These are phyloP conservation scores for Hydractinia echinata DNA, from an alignment of 30 jellyfish, hydroid and myxozoan genomes.

Conservation along the genomic window DNA sequence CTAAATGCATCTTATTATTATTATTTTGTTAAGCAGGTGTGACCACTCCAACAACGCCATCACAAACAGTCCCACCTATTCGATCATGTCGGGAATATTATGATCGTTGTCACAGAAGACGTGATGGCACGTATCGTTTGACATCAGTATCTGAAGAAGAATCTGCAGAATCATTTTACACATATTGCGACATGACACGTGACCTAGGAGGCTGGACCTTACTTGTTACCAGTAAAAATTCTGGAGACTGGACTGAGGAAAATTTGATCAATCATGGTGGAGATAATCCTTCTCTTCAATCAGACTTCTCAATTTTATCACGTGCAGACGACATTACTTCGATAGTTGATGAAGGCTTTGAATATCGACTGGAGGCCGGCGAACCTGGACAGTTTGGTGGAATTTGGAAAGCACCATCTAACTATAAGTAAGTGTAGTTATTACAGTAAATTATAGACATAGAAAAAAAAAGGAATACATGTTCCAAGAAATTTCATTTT, in stretches of 20 bases:
- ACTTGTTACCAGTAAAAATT: conserved; percentile 61
- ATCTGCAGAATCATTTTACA: conserved; percentile 38
- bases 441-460: too few relatives aligned
- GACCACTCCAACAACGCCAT: too few relatives aligned
- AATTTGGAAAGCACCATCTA: conserved; percentile 91
- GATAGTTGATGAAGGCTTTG: conserved; percentile 69
- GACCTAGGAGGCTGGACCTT: conserved; percentile 98
- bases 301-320: conserved; percentile 79
- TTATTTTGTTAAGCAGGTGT: too few relatives aligned
- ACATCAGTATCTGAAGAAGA: conserved; percentile 53
- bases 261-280: conserved; percentile 50
- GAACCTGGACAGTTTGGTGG: conserved; percentile 96
- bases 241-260: conserved; percentile 68
- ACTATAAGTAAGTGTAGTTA: conserved; percentile 58
- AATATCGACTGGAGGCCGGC: conserved; percentile 88
- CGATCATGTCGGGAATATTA: conserved; percentile 95
- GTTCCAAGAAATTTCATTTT: too few relatives aligned
- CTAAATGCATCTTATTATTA: too few relatives aligned
- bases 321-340: conserved; percentile 69
- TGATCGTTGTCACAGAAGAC: conserved; percentile 94
- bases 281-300: conserved; percentile 67
- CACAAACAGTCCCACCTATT: conserved; percentile 57
- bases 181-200: conserved; percentile 92
- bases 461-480: too few relatives aligned
- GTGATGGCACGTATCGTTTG: conserved; percentile 83